Evolutionary conservation across 2,113 vertebrate species (phyloP).

Genomic region (Progne subis): DNA sequence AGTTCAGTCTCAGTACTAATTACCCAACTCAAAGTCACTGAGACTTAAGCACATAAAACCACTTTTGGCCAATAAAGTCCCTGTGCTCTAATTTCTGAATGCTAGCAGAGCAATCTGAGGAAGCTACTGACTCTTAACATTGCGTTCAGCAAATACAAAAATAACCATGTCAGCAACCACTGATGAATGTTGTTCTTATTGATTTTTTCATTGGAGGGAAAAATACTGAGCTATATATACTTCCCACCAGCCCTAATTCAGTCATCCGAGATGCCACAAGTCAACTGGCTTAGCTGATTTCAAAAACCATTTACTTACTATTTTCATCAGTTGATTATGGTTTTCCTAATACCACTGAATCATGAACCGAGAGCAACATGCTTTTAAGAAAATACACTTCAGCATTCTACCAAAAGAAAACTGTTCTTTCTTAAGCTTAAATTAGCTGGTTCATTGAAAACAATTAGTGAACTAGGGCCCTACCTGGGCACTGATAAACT

Average conservation of each 20-base stretch:
- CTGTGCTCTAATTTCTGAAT: background rate
- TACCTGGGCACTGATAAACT: background rate
- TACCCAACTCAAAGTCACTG: background rate
- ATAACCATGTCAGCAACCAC: background rate
- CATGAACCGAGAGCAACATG: background rate
- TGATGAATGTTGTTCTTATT: accelerated
- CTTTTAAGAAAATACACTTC: background rate
- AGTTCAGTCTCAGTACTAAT: background rate
- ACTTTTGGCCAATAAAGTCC: background rate
- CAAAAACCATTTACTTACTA: background rate
- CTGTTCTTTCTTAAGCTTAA: background rate
- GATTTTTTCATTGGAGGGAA: background rate
- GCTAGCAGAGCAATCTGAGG: background rate
- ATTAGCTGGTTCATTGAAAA: background rate
- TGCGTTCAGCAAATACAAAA: background rate
- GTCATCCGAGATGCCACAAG: background rate
- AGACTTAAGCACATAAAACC: background rate
- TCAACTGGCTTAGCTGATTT: background rate
- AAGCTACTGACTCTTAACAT: background rate
- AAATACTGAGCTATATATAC: background rate
- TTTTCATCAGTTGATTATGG: background rate
- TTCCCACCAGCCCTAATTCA: background rate
- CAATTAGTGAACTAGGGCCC: background rate
- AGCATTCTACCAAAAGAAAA: background rate
- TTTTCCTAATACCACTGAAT: background rate